phyloP scores from a whole-genome alignment of 2,797 vertebrate genomes.

The Xiphorhynchus erythropygius region DNA sequence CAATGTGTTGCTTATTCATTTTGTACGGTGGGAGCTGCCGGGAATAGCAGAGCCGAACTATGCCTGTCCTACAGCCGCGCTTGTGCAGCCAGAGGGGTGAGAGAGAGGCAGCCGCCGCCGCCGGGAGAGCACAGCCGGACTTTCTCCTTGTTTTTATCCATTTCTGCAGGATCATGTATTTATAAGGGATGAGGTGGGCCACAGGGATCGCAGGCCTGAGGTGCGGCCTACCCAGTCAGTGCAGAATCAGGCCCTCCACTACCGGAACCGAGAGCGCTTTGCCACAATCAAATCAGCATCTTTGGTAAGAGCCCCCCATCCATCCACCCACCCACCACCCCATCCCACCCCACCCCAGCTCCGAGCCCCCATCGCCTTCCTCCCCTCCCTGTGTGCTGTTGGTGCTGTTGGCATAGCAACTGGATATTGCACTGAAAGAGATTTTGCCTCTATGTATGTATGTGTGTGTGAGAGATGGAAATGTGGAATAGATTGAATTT shows the following conservation, averaged over 20 bases:
- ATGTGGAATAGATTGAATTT: constrained; percentile 20
- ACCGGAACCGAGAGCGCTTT: constrained; percentile 96
- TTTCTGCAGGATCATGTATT: constrained; percentile 92
- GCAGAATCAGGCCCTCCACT: constrained; percentile 92
- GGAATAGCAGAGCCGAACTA: constrained; percentile 85
- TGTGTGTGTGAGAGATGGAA: neutral
- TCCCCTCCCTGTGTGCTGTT: neutral
- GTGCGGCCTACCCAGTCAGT: constrained; percentile 88
- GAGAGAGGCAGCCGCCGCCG: constrained; percentile 79
- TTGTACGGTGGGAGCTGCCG: constrained; percentile 82
- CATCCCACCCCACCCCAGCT: constrained; percentile 62
- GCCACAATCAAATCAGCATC: constrained; percentile 99
- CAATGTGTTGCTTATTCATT: constrained; percentile 86
- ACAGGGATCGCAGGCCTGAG: constrained; percentile 91
- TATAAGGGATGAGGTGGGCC: constrained; percentile 93
- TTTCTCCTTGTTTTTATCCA: constrained; percentile 86
- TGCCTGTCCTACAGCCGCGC: constrained; percentile 85
- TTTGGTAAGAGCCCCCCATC: constrained; percentile 85
- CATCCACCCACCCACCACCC: constrained; percentile 63
- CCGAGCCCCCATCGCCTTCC: neutral
- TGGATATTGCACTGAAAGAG: constrained; percentile 64
- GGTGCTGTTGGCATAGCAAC: constrained; percentile 94
- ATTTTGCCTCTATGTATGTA: constrained; percentile 42
- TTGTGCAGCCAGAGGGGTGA: constrained; percentile 83
- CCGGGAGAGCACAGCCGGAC: constrained; percentile 81